Evolutionary conservation across 2,888 invertebrate species (phyloP), one percentile per base, ranked within the genome.

Genomic region (Clanis bilineata): DNA sequence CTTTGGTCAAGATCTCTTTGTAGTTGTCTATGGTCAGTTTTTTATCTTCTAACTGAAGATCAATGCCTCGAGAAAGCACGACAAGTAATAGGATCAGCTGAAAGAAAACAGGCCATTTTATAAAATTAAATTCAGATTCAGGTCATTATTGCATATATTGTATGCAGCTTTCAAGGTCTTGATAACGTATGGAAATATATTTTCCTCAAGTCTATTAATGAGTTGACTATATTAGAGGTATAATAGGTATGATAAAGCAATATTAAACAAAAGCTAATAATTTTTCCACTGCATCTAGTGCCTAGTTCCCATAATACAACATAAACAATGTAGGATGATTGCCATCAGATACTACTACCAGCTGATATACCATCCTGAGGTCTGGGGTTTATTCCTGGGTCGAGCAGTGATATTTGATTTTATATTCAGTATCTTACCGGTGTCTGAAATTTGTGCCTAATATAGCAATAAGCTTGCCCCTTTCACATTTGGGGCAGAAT

Each of bases 11-110:
- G 38, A 87, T 60, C 36, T 80, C 74, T 68, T 72, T 75, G 61
- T 80, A 74, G 64, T 79, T 83, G 41, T 80, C 73, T 18, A 79
- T 36, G 32, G 79, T 70, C 3, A 84, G n/a, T 47, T 76, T 73
- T 18, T 74, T 68, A 44, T 74, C 72, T 28, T 74, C 73, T 25
- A 75, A 62, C 62, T 84, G 71, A 36, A 90, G 62, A 41, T 76
- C 65, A 56, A 86, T 64, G 41, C 87, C 83, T 65, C 78, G 74
- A 61, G 79, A 80, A 75, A 88, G 88, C 61, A 90, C 80, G 39
- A 90, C 64, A 1, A 81, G 67, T 18, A 82, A 72, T 41, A 90
- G 68, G 38, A 87, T 73, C 10, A 92, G 77, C 91, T 92, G 88
- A 74, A 90, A 90, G 58, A 38, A 58, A 36, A 5, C 21, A 56